Evolutionary conservation across 1,140 invertebrate species (phyloP), one percentile per base, ranked within the genome.

Genomic region (Dufourea novaeangliae): DNA sequence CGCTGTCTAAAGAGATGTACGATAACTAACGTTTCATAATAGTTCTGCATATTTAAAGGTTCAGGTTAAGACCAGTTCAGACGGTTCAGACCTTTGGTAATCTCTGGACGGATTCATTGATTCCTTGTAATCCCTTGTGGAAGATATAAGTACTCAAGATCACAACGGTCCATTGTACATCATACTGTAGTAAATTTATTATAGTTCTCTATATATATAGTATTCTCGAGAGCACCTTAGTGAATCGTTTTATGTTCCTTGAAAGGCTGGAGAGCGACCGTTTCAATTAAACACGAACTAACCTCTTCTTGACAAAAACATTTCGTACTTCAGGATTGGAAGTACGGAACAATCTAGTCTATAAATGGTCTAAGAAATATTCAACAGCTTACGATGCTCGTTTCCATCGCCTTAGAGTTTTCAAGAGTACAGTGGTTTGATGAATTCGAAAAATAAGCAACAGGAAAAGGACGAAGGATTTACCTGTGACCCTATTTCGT

Each of bases 401-500:
- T 67, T 20, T 22, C 62, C 25, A 67, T 56, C 27, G 37, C 12
- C 12, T 34, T 57, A 14, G 27, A 27, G 11, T 32, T 56, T 25
- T 32, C 3, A 3, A 56, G 32, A 56, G n/a, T n/a, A 12, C 11
- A 34, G 20, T 0, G n/a, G 11, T 27, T 14, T 5, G 2, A 63
- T 39, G n/a, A 59, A 8, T 22, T 10, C 8, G 0, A 59, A 46
- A 27, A 57, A 14, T 1, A 27, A 0, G 2, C 6, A 8, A 6
- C 41, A 41, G 54, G 39, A 17, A 41, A 69, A 29, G 54, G 52
- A 7, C 25, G 17, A 69, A 46, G 66, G 32, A 50, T 17, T 0
- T 69, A 69, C 32, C 39, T 50, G 64, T 37, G 41, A 69, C 63
- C 64, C 8, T 32, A 61, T 76, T 29, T 8, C 25, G 22, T 20